Evolutionary conservation across 2,113 vertebrate genomes (phyloP), one percentile per base, ranked within the genome.

Genomic region (Vidua macroura): DNA sequence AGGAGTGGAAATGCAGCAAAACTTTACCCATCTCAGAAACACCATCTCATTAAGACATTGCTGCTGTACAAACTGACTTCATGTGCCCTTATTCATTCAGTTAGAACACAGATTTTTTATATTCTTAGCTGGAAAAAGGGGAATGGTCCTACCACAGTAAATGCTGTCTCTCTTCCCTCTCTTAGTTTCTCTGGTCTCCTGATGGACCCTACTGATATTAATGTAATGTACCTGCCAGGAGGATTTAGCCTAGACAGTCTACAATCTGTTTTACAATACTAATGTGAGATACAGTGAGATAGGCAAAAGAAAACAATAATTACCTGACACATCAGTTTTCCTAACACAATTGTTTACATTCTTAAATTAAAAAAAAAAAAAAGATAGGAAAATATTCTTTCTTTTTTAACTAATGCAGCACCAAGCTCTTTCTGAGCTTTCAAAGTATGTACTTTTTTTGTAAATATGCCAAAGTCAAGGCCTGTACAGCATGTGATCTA

Each of bases 401-500:
- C 64, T 90, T 96, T 96, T 97, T 97, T 96, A 98, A 97, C 97
- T 97, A 97, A 96, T 93, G 93, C 93, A 95, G 90, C 75, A 92
- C 97, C 97, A 95, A 94, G 92, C 94, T 96, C 96, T 94, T 93
- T 91, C 94, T 94, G 96, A 96, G 97, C 95, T 98, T 98, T 97
- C 96, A 97, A 98, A 97, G 95, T 96, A 96, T 91, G 18, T 93
- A 96, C 93, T 95, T 96, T 89, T 91, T 92, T 97, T 97, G 97
- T 98, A 98, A 98, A 98, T 98, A 98, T 97, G 96, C 98, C 98
- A 97, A 98, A 98, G 96, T 97, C 98, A 98, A 97, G 98, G 98
- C 98, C 98, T 98, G 98, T 98, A 98, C 98, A 96, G 94, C 97
- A 98, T 98, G 98, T 98, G 98, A 98, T 98, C 98, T 98, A 98